phyloP scores from a whole-genome alignment of 2,113 vertebrate species.

The Pholis gunnellus region DNA sequence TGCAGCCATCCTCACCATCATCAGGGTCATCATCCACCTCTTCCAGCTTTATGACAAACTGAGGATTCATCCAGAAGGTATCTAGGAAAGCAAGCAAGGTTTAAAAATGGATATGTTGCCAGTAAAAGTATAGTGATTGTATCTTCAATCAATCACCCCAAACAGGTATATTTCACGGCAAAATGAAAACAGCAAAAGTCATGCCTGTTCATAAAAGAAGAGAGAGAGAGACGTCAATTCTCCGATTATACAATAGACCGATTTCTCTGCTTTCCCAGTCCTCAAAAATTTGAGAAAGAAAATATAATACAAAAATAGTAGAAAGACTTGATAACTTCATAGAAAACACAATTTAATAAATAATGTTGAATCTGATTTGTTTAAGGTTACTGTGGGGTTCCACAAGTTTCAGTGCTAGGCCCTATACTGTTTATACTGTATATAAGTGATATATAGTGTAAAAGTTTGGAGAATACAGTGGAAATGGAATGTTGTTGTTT shows the following conservation, averaged over 20 bases:
- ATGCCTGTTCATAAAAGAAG: neutral
- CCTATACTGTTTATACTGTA: neutral
- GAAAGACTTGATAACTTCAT: neutral
- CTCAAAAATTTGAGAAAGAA: neutral
- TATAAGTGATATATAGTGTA: neutral
- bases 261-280: neutral
- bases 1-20: conserved; percentile 83
- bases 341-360: neutral
- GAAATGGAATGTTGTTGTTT: neutral
- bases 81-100: conserved; percentile 56
- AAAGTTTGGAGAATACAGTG: neutral
- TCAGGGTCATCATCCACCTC: conserved; percentile 86
- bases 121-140: neutral
- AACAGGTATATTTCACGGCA: neutral
- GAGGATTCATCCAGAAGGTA: conserved; percentile 89
- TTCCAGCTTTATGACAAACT: conserved; percentile 86
- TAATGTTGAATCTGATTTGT: neutral
- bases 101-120: neutral
- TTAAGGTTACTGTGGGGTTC: neutral
- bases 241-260: neutral
- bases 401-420: neutral
- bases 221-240: neutral
- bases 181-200: neutral
- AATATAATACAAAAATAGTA: neutral
- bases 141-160: neutral